phyloP scores from a whole-genome alignment of 1,140 invertebrate species.

The Himalopsyche phryganea region DNA sequence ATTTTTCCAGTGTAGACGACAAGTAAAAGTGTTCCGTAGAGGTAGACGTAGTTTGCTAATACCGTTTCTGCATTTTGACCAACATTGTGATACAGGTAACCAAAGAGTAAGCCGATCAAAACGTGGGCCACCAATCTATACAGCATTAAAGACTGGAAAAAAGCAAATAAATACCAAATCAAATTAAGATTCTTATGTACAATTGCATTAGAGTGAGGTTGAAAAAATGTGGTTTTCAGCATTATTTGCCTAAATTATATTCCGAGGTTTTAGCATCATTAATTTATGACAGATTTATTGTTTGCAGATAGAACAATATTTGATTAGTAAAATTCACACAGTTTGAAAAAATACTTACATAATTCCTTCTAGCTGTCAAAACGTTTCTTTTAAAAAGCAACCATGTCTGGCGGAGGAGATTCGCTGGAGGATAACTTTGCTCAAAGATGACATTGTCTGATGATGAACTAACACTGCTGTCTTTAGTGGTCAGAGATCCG shows the following conservation, averaged over 20 bases:
- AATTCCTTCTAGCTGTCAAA: slow-evolving; percentile 57
- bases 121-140: slow-evolving; percentile 79
- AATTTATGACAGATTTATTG: too few relatives aligned
- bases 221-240: too few relatives aligned
- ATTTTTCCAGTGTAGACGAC: slow-evolving; percentile 93
- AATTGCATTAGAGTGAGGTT: too few relatives aligned
- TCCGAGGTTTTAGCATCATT: too few relatives aligned
- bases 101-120: slow-evolving; percentile 80
- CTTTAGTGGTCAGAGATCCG: background rate
- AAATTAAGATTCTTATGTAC: too few relatives aligned
- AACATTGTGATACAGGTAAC: slow-evolving; percentile 83
- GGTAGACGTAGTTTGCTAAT: slow-evolving; percentile 85
- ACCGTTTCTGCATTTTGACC: slow-evolving; percentile 81
- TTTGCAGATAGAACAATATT: too few relatives aligned
- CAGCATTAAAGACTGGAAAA: slow-evolving; percentile 61
- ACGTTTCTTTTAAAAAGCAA: slow-evolving; percentile 62
- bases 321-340: too few relatives aligned
- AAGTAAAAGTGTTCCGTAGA: slow-evolving; percentile 87
- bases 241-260: too few relatives aligned
- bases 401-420: slow-evolving; percentile 49
- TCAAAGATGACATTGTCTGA: slow-evolving; percentile 36
- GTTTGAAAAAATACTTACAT: slow-evolving; percentile 61
- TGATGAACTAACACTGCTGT: slow-evolving; percentile 45
- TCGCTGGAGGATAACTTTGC: slow-evolving; percentile 43
- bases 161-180: too few relatives aligned